Conservation (phyloP, 2,113 vertebrate species). For the Barbus barbus region DNA sequence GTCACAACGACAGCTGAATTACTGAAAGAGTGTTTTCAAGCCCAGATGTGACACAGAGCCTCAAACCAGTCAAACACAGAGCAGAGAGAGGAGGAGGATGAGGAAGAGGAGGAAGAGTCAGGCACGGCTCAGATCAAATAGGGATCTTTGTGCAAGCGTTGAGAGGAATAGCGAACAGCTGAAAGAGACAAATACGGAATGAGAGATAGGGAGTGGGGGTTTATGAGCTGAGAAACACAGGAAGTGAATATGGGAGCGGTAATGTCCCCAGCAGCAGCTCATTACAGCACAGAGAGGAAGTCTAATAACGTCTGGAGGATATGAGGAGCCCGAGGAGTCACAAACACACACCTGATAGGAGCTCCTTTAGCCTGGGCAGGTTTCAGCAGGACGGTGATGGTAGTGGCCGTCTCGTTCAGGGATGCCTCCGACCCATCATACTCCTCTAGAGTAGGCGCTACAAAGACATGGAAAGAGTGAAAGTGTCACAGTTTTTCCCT, state of each 20-base stretch:
- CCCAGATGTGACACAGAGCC: neutral
- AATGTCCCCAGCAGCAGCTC: neutral
- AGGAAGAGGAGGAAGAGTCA: neutral
- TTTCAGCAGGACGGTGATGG: conserved; percentile 94
- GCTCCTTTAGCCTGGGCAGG: conserved; percentile 97
- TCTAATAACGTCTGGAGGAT: too few species aligned
- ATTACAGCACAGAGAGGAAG: neutral
- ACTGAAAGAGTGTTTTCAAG: conserved; percentile 53
- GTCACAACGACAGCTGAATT: conserved; percentile 59
- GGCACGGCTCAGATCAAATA: too few species aligned
- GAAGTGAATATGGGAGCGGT: neutral
- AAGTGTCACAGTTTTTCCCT: neutral
- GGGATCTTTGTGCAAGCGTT: neutral
- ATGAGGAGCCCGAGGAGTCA: too few species aligned
- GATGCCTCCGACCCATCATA: conserved; percentile 93
- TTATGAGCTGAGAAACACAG: conserved; percentile 26
- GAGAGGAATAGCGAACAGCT: neutral
- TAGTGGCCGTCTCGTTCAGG: conserved; percentile 96
- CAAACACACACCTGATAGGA: conserved; percentile 85
- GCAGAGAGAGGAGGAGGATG: neutral
- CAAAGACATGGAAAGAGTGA: neutral
- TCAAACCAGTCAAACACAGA: conserved; percentile 37
- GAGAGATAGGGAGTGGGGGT: conserved; percentile 45
- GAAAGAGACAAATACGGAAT: conserved; percentile 47
- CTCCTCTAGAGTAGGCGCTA: conserved; percentile 94